A percentile compares a stretch with the other conserved stretches of the same genome.
These are phyloP conservation scores for Microchrysa polita DNA, from an alignment of 2,888 invertebrate genomes.

Conservation along the genomic window DNA sequence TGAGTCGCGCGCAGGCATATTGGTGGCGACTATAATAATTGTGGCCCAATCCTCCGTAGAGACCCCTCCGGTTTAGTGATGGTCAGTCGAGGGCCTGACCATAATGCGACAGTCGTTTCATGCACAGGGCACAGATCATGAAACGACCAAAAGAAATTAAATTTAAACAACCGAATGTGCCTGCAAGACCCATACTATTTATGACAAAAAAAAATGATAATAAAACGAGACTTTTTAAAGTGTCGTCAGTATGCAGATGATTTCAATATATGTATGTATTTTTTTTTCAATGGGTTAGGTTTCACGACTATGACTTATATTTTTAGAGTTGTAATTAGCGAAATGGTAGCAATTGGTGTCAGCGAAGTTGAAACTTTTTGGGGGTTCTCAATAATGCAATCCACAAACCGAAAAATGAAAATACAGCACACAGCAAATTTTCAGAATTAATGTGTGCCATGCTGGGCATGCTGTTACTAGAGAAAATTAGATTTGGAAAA, in stretches of 20 bases:
- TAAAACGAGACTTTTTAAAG: slow-evolving; percentile 37
- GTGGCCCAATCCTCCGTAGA: slow-evolving; percentile 20
- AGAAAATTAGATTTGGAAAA: no score
- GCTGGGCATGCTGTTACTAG: no score
- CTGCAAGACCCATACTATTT: slow-evolving; percentile 1
- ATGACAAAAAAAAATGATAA: slow-evolving; percentile 27
- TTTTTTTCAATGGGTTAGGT: slow-evolving; percentile 11
- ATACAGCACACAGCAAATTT: no score
- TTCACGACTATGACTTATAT: slow-evolving; percentile 12
- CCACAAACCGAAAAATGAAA: no score
- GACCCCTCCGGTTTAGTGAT: slow-evolving; percentile 2
- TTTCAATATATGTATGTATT: slow-evolving; percentile 29
- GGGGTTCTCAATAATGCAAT: no score
- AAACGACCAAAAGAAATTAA: slow-evolving; percentile 1
- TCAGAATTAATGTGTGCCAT: no score
- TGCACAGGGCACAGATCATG: slow-evolving; percentile 11
- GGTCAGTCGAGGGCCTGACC: no score
- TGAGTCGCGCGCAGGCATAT: not conserved
- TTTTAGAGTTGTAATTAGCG: slow-evolving; percentile 9
- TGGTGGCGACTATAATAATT: slow-evolving; percentile 1
- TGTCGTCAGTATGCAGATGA: slow-evolving; percentile 26
- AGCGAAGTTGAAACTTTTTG: not conserved
- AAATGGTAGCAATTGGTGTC: not conserved
- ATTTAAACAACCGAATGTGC: no score
- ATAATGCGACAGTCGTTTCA: not conserved